Evolutionary conservation across 2,888 invertebrate genomes (phyloP).

Genomic region (Andrena flavipes): DNA sequence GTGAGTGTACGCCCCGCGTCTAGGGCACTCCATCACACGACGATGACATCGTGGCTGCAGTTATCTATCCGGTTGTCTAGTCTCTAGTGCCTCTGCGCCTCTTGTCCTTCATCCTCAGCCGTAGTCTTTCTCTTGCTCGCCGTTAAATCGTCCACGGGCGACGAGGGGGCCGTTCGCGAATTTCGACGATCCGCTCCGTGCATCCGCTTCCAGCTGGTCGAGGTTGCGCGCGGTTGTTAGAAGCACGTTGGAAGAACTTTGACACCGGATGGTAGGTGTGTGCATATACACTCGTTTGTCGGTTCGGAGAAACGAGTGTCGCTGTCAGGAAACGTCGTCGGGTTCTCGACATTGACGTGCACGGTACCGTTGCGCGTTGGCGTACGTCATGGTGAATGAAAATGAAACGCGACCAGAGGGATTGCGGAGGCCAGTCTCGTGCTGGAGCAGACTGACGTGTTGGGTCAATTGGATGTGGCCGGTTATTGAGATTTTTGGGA

Average conservation of each 20-base stretch:
- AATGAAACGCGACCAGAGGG: constrained; percentile 17
- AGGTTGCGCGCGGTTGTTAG: background rate
- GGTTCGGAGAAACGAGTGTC: constrained; percentile 47
- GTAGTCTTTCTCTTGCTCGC: constrained; percentile 21
- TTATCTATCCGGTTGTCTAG: constrained; percentile 73
- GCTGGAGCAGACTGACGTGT: too few species aligned
- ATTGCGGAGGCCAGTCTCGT: background rate
- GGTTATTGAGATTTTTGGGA: too few species aligned
- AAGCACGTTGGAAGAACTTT: constrained; percentile 12
- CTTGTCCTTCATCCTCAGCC: constrained; percentile 43
- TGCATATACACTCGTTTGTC: constrained; percentile 1
- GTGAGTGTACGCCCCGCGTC: constrained; percentile 53
- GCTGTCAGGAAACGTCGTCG: constrained; percentile 49
- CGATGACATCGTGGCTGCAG: constrained; percentile 74
- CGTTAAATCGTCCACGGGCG: constrained; percentile 34
- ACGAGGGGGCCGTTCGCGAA: constrained; percentile 26
- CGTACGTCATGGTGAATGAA: constrained; percentile 38
- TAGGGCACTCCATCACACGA: constrained; percentile 77
- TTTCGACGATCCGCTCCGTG: background rate
- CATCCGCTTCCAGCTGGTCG: background rate
- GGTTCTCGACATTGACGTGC: constrained; percentile 12
- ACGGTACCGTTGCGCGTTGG: constrained; percentile 25
- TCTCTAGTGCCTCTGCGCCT: constrained; percentile 59
- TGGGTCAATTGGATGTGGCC: too few species aligned
- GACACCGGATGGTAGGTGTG: constrained; percentile 41